Percentiles rank a stretch among this genome's conserved stretches.
Conservation (phyloP, 2,797 vertebrate species). For the Gobio occitaniae region DNA sequence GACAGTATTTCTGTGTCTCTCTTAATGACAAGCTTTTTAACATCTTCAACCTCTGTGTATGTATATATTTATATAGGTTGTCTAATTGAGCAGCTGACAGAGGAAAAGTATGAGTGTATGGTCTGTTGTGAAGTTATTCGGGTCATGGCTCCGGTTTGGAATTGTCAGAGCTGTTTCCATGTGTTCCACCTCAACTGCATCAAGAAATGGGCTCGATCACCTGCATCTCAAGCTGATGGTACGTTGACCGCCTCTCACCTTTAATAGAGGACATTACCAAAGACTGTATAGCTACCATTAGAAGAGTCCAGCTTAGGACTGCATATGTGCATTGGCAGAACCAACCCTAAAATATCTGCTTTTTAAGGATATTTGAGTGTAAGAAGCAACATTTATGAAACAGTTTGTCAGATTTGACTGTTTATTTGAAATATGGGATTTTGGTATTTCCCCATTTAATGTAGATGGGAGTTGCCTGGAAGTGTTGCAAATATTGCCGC, state of each 20-base stretch:
- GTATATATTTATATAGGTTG: constrained; percentile 79
- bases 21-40: background rate
- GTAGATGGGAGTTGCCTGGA: background rate
- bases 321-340: too few species aligned
- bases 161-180: constrained; percentile 95
- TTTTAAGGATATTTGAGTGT: background rate
- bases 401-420: background rate
- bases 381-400: background rate
- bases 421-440: background rate
- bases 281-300: background rate
- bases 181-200: constrained; percentile 98
- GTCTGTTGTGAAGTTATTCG: constrained; percentile 95
- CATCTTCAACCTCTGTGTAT: background rate
- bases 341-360: background rate
- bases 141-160: constrained; percentile 92
- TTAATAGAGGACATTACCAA: background rate
- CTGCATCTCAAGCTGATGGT: constrained; percentile 96
- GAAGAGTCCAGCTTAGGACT: background rate
- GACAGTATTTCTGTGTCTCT: background rate
- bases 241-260: constrained; percentile 13
- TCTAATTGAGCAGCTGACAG: constrained; percentile 93
- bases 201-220: constrained; percentile 97
- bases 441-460: background rate
- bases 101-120: constrained; percentile 99
- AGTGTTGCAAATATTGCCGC: background rate